Conservation (phyloP, 2,797 vertebrate genomes). For the Etheostoma nigrum region DNA sequence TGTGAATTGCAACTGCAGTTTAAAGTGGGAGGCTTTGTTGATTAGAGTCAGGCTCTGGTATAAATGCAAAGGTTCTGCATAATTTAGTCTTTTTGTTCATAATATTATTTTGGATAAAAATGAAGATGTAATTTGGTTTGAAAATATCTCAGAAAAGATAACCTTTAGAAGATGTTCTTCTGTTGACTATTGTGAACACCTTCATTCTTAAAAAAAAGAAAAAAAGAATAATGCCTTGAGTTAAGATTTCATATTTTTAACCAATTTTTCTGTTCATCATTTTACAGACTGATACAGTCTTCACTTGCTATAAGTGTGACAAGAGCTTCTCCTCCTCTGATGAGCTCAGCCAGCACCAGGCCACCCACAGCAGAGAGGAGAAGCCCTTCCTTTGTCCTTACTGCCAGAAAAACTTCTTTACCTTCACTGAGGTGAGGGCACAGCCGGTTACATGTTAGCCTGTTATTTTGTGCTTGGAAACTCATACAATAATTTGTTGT, state of each 20-base stretch:
- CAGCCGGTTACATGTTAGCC: background rate
- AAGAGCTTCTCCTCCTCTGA: slow-evolving; percentile 85
- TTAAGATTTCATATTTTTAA: background rate
- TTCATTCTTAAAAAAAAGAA: background rate
- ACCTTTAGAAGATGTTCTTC: background rate
- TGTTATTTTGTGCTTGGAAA: slow-evolving; percentile 2
- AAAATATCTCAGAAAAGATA: background rate
- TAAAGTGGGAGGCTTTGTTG: too few relatives aligned
- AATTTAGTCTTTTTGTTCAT: background rate
- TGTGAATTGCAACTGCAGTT: too few relatives aligned
- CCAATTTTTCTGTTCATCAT: background rate
- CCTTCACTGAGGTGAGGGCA: slow-evolving; percentile 82
- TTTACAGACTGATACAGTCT: slow-evolving; percentile 82
- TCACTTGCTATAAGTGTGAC: slow-evolving; percentile 88
- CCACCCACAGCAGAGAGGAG: slow-evolving; percentile 81
- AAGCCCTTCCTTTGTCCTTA: slow-evolving; percentile 83
- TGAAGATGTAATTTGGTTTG: background rate
- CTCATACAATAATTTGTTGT: background rate
- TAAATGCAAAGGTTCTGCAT: background rate
- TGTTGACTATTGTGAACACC: background rate
- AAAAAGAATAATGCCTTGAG: background rate
- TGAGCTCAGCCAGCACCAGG: slow-evolving; percentile 85
- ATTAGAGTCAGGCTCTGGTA: background rate
- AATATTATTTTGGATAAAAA: background rate
- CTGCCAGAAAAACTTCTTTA: slow-evolving; percentile 81